These are phyloP conservation scores for Myotis vivesi DNA, from an alignment of 2,797 vertebrate species.

Conservation along the genomic window DNA sequence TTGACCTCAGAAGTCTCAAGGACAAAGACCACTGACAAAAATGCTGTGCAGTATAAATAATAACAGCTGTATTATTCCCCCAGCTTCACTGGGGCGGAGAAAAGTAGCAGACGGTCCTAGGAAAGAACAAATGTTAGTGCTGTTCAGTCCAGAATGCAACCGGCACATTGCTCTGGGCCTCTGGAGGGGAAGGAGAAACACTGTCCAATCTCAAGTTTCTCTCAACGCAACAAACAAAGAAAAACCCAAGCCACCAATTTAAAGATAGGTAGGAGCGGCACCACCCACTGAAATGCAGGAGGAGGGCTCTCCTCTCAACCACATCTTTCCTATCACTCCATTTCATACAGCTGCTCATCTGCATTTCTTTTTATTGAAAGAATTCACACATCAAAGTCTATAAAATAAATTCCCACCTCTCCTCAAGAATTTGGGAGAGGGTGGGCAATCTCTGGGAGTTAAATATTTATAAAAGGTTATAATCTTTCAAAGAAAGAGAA, in stretches of 20 bases:
- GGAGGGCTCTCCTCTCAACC: background rate
- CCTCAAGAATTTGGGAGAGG: background rate
- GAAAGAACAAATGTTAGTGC: conserved; percentile 68
- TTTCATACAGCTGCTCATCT: background rate
- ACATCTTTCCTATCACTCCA: background rate
- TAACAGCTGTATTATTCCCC: conserved; percentile 73
- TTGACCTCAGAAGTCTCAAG: conserved; percentile 56
- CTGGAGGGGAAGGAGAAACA: background rate
- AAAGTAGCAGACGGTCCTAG: conserved; percentile 61
- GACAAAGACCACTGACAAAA: conserved; percentile 58
- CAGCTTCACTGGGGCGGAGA: conserved; percentile 71
- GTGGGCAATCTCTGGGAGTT: background rate
- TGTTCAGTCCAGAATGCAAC: conserved; percentile 17
- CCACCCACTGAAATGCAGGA: background rate
- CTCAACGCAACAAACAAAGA: conserved; percentile 44
- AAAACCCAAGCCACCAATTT: conserved; percentile 2
- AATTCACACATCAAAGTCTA: background rate
- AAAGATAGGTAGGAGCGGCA: background rate
- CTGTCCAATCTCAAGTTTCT: background rate
- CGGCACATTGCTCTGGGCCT: conserved; percentile 40
- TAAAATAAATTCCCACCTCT: background rate
- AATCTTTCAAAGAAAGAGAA: background rate
- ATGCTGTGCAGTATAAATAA: conserved; percentile 47
- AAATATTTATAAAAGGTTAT: background rate
- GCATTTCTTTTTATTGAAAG: background rate